Base-by-base conservation (phyloP, 2,113 vertebrate genomes). In the Gasterosteus nipponicus region DNA sequence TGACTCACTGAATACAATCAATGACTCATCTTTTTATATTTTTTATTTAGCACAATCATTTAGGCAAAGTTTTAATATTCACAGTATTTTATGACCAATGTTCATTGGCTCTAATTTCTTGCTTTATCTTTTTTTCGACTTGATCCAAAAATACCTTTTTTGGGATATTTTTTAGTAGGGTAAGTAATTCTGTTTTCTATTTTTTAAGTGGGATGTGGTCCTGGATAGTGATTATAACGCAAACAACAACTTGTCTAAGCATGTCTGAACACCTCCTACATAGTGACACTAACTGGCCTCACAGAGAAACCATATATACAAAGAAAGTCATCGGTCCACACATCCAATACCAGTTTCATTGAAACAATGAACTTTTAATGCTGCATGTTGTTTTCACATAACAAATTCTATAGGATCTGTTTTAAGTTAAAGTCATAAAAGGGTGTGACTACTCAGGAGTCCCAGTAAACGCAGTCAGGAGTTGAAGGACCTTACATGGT, bases 211-310 rank as follows among this genome's bases (percentile, higher is more conserved):
- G 26, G 5, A 46, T 41, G 51, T n/a, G 29, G 51, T 51, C 29
- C 5, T 53, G 33, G 39, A 7, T 46, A 46, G 49, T 65, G 18
- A 10, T 8, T 16, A 10, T 14, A 38, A 44, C 62, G 14, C 26
- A 73, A 26, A 22, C 68, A 7, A 58, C 31, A 64, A 66, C 85
- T 75, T 87, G 84, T 83, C 63, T 0, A 26, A 82, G 53, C 87
- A 84, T 70, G 79, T 78, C 38, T 70, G 11, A 77, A 77, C 62
- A 68, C 19, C 66, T 69, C 78, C 85, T 77, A 74, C 64, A 67
- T 61, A 38, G 49, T n/a, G 46, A 44, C 26, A 47, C 39, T 42
- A 0, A 75, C 18, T 26, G 51, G 26, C 76, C 33, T 63, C 38
- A 18, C 26, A 42, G 14, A 82, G 63, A 84, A 49, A 80, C 15